phyloP scores from a whole-genome alignment of 2,113 vertebrate genomes.

The Sisor rabdophorus region DNA sequence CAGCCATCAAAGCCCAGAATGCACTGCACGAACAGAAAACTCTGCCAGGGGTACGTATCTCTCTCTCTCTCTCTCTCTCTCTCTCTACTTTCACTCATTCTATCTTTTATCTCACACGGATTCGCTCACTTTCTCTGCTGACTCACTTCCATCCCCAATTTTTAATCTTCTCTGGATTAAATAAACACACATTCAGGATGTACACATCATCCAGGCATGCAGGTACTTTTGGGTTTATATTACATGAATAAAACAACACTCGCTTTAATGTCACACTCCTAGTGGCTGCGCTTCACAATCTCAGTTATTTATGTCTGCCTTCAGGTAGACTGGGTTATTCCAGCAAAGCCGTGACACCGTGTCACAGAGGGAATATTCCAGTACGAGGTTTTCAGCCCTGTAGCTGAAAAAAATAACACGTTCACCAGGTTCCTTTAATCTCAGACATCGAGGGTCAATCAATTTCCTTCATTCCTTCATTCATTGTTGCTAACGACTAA shows the following conservation, averaged over 20 bases:
- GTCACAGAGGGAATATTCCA: conserved; percentile 3
- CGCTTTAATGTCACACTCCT: neutral
- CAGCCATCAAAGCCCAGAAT: conserved; percentile 57
- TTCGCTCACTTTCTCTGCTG: neutral
- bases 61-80: conserved; percentile 11
- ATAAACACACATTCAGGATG: neutral
- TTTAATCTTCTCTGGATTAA: conserved; percentile 8
- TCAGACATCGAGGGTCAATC: no score
- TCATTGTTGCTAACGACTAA: neutral
- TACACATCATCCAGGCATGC: neutral
- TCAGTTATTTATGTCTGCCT: neutral
- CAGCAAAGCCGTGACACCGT: neutral
- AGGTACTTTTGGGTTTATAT: neutral
- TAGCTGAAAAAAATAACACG: neutral
- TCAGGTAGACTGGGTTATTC: conserved; percentile 6
- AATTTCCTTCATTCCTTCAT: no score
- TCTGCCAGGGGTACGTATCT: conserved; percentile 52
- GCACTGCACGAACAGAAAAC: conserved; percentile 56
- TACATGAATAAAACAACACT: neutral
- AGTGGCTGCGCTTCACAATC: neutral
- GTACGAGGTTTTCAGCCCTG: neutral
- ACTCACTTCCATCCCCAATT: neutral
- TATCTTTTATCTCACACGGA: neutral
- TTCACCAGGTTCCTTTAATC: neutral
- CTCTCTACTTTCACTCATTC: no score